Base-by-base conservation (phyloP, 2,797 vertebrate species). In the Sardinella longiceps region DNA sequence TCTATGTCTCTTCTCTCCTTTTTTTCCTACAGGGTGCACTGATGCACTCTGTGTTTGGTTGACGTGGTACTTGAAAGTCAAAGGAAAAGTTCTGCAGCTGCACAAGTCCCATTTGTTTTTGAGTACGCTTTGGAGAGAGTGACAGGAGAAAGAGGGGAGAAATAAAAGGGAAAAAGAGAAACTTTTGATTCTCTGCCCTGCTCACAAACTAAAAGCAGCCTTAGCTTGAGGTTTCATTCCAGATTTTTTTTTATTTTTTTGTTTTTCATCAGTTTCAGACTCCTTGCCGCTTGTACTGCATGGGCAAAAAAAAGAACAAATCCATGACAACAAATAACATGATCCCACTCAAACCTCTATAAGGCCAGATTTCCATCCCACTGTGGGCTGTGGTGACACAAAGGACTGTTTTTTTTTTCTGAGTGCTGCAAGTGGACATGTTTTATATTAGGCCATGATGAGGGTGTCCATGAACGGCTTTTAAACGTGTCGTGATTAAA, bases 401-500 rank as follows among this genome's bases (percentile, higher is more conserved):
- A 51, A 74, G 81, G 58, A 86, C 84, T 0, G n/a, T n/a, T 33
- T 53, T 48, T 43, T 43, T 48, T 5, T 48, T 10, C 88, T 46
- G 66, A 33, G 30, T 39, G 70, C 85, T 39, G 56, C 33, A 30
- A 82, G 80, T 50, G 80, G 60, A 58, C 74, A 18, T 84, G 80
- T 85, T 88, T 88, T 85, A 85, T 82, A 87, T 82, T 80, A 82
- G 80, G 45, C 39, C 39, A 43, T 66, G 84, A 87, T 87, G 56
- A 82, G 45, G 81, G 46, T 33, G 74, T 82, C 80, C 82, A 77
- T 77, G 37, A 77, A 20, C 18, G 25, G 74, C 30, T 85, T 83
- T 80, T 83, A 83, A 84, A 85, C 66, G 30, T 77, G 80, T 45
- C 77, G 84, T 80, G 85, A 87, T 89, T 84, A 88, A 90, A 85